Conservation (phyloP, 2,888 invertebrate species). For the Rhagophthalmus giganteus region DNA sequence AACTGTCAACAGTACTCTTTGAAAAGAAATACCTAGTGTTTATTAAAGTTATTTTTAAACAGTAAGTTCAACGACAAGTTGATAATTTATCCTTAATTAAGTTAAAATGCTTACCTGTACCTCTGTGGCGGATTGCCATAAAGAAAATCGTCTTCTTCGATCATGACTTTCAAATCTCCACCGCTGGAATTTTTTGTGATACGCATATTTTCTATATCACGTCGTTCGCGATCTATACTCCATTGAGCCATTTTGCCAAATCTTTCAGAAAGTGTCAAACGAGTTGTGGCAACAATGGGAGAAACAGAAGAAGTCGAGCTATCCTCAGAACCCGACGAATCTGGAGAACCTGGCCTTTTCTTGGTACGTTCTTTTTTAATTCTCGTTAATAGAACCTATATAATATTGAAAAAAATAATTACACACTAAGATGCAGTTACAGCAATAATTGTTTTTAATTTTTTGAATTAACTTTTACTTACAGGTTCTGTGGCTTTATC, state of each 20-base stretch:
- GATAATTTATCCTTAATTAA: background rate
- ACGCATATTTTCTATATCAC: conserved; percentile 85
- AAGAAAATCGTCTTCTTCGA: conserved; percentile 63
- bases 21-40: too few relatives aligned
- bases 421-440: too few relatives aligned
- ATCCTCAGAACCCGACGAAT: conserved; percentile 64
- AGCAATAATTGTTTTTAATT: too few relatives aligned
- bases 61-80: too few relatives aligned
- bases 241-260: conserved; percentile 93
- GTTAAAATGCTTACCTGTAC: conserved; percentile 47
- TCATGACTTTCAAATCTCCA: conserved; percentile 76
- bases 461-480: too few relatives aligned
- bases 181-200: conserved; percentile 71
- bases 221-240: conserved; percentile 74
- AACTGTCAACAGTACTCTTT: too few relatives aligned
- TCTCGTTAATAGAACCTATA: conserved; percentile 49
- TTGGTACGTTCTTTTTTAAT: conserved; percentile 53
- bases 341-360: conserved; percentile 56
- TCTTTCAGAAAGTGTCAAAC: conserved; percentile 78
- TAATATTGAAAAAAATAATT: too few relatives aligned
- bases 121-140: conserved; percentile 61
- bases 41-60: too few relatives aligned
- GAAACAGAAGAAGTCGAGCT: conserved; percentile 63
- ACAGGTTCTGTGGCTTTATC: conserved; percentile 56
- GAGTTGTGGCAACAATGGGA: conserved; percentile 64